These are phyloP conservation scores for Lepus townsendii DNA, from an alignment of 2,797 vertebrate species.

Conservation along the genomic window DNA sequence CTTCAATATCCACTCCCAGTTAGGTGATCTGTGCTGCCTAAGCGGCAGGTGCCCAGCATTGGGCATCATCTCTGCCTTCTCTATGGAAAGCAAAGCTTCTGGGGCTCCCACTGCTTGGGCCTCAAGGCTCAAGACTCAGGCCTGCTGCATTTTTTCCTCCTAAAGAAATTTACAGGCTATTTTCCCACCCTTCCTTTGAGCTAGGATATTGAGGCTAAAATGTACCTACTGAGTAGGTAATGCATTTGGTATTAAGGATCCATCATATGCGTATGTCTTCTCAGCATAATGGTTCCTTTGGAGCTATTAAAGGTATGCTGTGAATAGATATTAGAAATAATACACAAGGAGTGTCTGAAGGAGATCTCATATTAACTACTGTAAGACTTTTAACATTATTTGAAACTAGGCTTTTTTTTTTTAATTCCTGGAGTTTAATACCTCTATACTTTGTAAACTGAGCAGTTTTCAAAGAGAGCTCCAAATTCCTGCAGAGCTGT, in stretches of 20 bases:
- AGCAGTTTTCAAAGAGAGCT: slow-evolving; percentile 86
- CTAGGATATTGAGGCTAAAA: slow-evolving; percentile 78
- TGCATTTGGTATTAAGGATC: slow-evolving; percentile 57
- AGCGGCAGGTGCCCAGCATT: neutral
- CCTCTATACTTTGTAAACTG: slow-evolving; percentile 85
- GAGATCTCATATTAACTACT: slow-evolving; percentile 78
- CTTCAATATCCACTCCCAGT: neutral
- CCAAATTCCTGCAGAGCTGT: slow-evolving; percentile 85
- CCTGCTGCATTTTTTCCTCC: slow-evolving; percentile 28
- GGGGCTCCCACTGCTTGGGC: neutral
- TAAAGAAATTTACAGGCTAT: slow-evolving; percentile 72
- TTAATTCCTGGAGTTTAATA: slow-evolving; percentile 81
- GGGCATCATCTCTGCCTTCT: neutral
- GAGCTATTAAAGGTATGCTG: slow-evolving; percentile 73
- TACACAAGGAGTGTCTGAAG: slow-evolving; percentile 77
- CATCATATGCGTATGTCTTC: slow-evolving; percentile 39
- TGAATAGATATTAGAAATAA: slow-evolving; percentile 81
- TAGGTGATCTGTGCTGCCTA: neutral
- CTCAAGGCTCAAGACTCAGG: slow-evolving; percentile 49
- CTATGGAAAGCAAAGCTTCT: neutral
- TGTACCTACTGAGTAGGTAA: slow-evolving; percentile 70
- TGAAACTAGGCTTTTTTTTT: slow-evolving; percentile 78
- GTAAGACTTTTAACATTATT: slow-evolving; percentile 79
- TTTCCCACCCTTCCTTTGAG: slow-evolving; percentile 68
- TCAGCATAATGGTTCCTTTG: slow-evolving; percentile 75